Conservation (phyloP, 2,113 vertebrate species). For the Saimiri boliviensis region DNA sequence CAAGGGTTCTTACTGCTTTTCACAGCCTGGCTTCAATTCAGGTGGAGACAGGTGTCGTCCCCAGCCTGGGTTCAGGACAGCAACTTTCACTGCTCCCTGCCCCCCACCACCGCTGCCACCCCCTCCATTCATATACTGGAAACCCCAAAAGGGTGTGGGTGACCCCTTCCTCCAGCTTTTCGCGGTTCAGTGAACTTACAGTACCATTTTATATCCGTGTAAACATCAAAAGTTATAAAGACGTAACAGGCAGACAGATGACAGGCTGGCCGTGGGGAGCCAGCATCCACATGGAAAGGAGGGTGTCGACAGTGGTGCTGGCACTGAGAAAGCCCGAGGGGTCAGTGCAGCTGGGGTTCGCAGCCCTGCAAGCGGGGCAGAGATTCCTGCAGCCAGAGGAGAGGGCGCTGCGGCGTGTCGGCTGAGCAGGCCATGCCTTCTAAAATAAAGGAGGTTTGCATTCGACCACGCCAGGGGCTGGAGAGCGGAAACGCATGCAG, state of each 20-base stretch:
- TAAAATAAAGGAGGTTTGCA: not conserved
- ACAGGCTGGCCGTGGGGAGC: not conserved
- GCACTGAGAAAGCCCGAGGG: rapidly evolving
- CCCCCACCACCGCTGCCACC: rapidly evolving
- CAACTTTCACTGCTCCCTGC: not conserved
- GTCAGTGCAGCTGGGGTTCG: rapidly evolving
- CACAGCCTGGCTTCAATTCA: not conserved
- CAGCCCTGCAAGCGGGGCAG: rapidly evolving
- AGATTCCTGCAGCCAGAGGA: rapidly evolving
- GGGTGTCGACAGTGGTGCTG: rapidly evolving
- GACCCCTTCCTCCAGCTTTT: not conserved
- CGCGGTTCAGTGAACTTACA: not conserved
- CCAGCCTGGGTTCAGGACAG: rapidly evolving
- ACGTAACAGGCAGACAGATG: not conserved
- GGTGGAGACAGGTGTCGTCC: not conserved
- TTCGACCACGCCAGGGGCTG: not conserved
- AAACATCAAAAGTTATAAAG: not conserved
- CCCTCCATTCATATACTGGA: not conserved
- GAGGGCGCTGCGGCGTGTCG: rapidly evolving
- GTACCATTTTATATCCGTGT: not conserved
- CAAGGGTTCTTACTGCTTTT: rapidly evolving
- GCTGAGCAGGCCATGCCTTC: not conserved
- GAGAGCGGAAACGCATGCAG: not conserved
- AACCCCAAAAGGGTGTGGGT: too few species aligned
- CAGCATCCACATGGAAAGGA: rapidly evolving